Base-by-base conservation (phyloP, 2,888 invertebrate genomes). In the Tryphoninae sp. region DNA sequence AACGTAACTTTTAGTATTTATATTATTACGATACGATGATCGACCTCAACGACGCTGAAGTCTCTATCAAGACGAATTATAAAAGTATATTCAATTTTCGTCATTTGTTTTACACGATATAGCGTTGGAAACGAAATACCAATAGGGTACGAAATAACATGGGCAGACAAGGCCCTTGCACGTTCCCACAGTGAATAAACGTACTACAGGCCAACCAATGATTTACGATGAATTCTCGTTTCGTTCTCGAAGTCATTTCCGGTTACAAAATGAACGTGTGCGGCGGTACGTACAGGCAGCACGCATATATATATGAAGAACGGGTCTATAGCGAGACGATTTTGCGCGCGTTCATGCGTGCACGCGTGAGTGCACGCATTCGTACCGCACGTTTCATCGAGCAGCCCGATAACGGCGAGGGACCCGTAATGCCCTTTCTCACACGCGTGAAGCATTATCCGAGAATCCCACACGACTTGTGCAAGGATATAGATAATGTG, bases 211-310 rank as follows among this genome's bases (percentile, higher is more conserved):
- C 65, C 42, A 55, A 53, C 49, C 69, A 55, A 81, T 78, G 81
- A 81, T 81, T 81, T 81, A 81, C 74, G 71, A 75, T 55, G 26
- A 53, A 53, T 55, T 74, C 73, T 74, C 22, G 33, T 26, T 40
- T 53, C 64, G 53, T 42, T 55, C 55, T 2, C 59, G 19, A 33
- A 53, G 11, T 55, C 51, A 64, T 74, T 64, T 42, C 40, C 40
- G 40, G 59, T 65, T 64, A 61, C 40, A 49, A 62, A 68, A 74
- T 53, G 45, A 62, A 61, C 67, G 55, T 64, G 62, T 53, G 53
- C 53, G 49, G 23, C 42, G 8, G 49, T 55, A 64, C 40, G 51
- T 67, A 62, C 67, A 62, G 59, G 33, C 33, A 33, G 2, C 6
- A 33, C 33, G 33, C 33, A 33, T 33, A 33, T 6, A 33, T 68